A percentile compares a stretch with the other conserved stretches of the same genome.
Evolutionary conservation across 2,113 vertebrate species (phyloP).

Genomic region (Equus quagga): DNA sequence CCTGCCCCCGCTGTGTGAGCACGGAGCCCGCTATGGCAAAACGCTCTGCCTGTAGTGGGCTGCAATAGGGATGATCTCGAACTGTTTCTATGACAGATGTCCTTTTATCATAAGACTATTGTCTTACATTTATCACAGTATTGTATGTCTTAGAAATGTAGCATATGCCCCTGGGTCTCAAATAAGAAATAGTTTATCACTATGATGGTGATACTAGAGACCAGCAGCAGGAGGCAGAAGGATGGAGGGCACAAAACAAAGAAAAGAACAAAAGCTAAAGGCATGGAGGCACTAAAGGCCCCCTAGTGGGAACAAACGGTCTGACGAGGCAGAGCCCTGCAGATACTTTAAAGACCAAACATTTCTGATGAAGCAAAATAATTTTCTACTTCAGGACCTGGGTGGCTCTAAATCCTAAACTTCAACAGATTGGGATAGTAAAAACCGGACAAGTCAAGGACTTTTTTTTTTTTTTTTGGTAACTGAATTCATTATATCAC

Average conservation of each 20-base stretch:
- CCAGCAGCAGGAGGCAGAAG: not conserved
- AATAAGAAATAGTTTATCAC: not conserved
- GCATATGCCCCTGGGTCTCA: not conserved
- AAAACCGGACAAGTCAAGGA: slow-evolving; percentile 12
- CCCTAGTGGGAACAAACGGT: not conserved
- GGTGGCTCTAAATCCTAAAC: not conserved
- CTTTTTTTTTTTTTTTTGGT: not conserved
- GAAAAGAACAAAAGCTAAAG: not conserved
- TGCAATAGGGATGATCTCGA: not conserved
- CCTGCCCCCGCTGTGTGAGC: not conserved
- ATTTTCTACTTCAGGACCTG: not conserved
- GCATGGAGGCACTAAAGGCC: not conserved
- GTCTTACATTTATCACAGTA: slow-evolving; percentile 1
- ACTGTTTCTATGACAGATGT: not conserved
- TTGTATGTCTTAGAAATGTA: not conserved
- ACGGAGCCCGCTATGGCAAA: not conserved
- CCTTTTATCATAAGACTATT: not conserved
- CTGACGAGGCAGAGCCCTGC: not conserved
- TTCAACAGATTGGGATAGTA: not conserved
- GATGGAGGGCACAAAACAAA: not conserved
- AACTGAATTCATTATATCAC: not conserved
- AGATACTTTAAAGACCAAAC: not conserved
- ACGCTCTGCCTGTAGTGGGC: not conserved
- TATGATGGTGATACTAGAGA: not conserved
- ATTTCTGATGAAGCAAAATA: not conserved